These are phyloP conservation scores for Tachypleus tridentatus DNA, from an alignment of 1,140 invertebrate genomes.

Conservation along the genomic window DNA sequence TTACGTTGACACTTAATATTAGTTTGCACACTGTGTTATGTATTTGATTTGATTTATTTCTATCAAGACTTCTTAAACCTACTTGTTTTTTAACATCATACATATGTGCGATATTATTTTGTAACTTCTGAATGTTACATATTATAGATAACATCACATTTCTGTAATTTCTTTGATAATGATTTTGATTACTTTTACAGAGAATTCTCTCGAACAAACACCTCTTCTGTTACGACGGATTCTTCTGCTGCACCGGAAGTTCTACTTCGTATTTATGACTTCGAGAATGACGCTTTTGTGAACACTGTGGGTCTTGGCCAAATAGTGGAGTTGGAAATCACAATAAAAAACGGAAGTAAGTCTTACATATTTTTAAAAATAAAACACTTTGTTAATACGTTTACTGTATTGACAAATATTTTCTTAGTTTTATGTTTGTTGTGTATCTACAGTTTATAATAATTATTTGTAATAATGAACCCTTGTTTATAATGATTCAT, in stretches of 20 bases:
- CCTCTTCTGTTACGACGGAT: slow-evolving; percentile 5
- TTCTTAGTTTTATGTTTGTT: too few relatives aligned
- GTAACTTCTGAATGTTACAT: too few relatives aligned
- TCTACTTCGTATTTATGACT: slow-evolving; percentile 14
- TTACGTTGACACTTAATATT: too few relatives aligned
- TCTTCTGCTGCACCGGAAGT: slow-evolving; percentile 10
- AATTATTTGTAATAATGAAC: not conserved
- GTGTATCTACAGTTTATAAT: not conserved
- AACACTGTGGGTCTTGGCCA: slow-evolving; percentile 16
- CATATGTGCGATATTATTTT: too few relatives aligned
- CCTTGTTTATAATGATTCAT: not conserved
- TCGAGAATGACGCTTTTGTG: slow-evolving; percentile 18
- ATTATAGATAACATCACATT: not conserved
- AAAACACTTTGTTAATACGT: too few relatives aligned
- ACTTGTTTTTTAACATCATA: too few relatives aligned
- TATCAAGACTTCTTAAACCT: too few relatives aligned
- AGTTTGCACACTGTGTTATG: too few relatives aligned
- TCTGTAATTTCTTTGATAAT: not conserved
- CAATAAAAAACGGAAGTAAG: slow-evolving; percentile 18
- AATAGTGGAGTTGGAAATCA: slow-evolving; percentile 16
- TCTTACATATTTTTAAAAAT: not conserved
- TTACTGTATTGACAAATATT: too few relatives aligned
- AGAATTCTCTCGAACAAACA: not conserved
- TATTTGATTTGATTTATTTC: too few relatives aligned
- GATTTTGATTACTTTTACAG: not conserved